Base-by-base conservation (phyloP, 2,797 vertebrate genomes). In the Triplophysa yarkandensis region DNA sequence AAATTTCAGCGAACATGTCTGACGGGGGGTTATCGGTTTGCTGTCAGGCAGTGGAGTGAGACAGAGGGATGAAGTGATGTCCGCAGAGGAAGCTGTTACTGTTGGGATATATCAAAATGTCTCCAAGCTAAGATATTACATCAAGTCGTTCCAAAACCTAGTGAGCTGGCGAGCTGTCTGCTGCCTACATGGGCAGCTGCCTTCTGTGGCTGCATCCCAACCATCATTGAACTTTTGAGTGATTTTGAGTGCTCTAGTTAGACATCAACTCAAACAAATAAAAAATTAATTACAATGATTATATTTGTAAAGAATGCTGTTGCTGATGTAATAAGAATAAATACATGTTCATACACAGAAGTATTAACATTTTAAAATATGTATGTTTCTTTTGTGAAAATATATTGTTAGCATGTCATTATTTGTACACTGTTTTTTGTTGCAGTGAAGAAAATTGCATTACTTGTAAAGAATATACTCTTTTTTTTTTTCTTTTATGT, bases 61-160 rank as follows among this genome's bases (percentile, higher is more conserved):
- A 68, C 30, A 68, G 55, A 54, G 32, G 1, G 5, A 43, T 25
- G 19, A 58, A 60, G 10, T 48, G 19, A 36, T 21, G 23, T 66
- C 63, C 36, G 7, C 17, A 32, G 55, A 58, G 55, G 44, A 41
- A 34, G 10, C 43, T 32, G 46, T 17, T 14, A 17, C 17, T 6
- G 7, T 16, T 72, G 58, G 30, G 13, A 62, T 27, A 39, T 52
- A 62, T 44, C 48, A 64, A 23, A 66, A 65, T 74, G 71, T 39
- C 50, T 25, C 36, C 41, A 43, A 60, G 28, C 27, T 9, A 30
- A 46, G 54, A 30, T 16, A 32, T 32, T 19, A 58, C 17, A 34
- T 32, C 17, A n/a, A 30, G 16, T 58, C 8, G 1, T 0, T 66
- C 25, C 62, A 58, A 58, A 30, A n/a, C 27, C 54, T 57, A 32